Conservation (phyloP, 37 sponge, comb jelly and placozoan genomes). For the Petrosia ficiformis region DNA sequence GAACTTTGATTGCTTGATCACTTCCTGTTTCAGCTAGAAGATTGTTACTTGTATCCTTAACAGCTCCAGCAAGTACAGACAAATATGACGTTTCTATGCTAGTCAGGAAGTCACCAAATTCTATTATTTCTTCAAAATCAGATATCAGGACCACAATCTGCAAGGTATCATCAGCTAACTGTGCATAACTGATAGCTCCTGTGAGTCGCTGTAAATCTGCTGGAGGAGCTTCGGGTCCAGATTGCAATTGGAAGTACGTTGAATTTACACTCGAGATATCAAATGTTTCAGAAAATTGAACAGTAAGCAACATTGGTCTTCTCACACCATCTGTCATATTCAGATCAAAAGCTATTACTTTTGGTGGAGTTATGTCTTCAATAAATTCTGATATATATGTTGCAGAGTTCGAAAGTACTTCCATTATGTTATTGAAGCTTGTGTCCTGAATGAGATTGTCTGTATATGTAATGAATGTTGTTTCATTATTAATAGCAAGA, state of each 20-base stretch:
- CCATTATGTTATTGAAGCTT: conserved; percentile 25
- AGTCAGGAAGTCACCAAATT: conserved; percentile 28
- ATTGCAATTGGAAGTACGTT: conserved; percentile 52
- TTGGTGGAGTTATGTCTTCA: conserved; percentile 58
- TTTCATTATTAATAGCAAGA: conserved; percentile 28
- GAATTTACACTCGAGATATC: conserved; percentile 47
- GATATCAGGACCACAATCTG: conserved; percentile 48
- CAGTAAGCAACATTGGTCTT: conserved; percentile 59
- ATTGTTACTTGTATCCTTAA: conserved; percentile 45
- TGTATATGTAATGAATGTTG: conserved; percentile 51
- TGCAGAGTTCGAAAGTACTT: conserved; percentile 31
- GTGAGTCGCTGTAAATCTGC: conserved; percentile 17
- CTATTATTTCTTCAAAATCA: conserved; percentile 72
- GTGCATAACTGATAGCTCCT: conserved; percentile 26
- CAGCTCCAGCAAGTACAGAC: conserved; percentile 40
- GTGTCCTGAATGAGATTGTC: conserved; percentile 54
- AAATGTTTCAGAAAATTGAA: conserved; percentile 80
- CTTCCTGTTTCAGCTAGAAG: conserved; percentile 21
- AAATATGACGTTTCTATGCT: conserved; percentile 48
- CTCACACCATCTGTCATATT: conserved; percentile 64
- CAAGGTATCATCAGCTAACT: conserved; percentile 47
- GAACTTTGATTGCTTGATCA: conserved; percentile 35
- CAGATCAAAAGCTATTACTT: conserved; percentile 69
- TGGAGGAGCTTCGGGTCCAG: conserved; percentile 10
- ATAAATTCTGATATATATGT: conserved; percentile 21